Evolutionary conservation across 2,113 vertebrate species (phyloP).

Genomic region (Syrmaticus mikado): DNA sequence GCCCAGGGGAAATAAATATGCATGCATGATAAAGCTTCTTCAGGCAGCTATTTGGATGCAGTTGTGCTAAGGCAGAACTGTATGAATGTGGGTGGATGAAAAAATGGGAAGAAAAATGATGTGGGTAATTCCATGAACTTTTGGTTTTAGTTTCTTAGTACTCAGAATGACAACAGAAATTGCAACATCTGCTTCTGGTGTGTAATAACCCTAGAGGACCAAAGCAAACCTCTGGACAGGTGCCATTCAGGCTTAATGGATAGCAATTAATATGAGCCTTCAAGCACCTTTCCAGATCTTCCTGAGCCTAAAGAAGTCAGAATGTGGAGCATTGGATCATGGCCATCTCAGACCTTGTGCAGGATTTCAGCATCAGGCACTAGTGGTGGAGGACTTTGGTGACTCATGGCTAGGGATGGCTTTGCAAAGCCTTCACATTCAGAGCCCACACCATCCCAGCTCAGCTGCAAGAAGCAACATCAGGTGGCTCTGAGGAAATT

Average conservation of each 20-base stretch:
- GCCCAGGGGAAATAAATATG: neutral
- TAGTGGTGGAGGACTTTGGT: neutral
- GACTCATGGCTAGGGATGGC: neutral
- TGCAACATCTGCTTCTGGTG: neutral
- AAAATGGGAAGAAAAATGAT: neutral
- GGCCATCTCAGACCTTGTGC: neutral
- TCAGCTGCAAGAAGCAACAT: neutral
- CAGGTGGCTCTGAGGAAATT: neutral
- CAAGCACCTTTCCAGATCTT: neutral
- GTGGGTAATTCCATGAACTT: neutral
- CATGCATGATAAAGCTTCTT: neutral
- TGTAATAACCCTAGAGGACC: neutral
- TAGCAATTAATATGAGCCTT: neutral
- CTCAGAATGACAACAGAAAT: neutral
- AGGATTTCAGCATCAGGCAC: neutral
- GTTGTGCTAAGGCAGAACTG: neutral
- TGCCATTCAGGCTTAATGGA: neutral
- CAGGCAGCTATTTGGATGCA: neutral
- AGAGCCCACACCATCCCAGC: neutral
- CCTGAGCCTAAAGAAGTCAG: neutral
- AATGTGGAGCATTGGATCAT: neutral
- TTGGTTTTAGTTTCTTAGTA: neutral
- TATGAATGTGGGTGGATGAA: neutral
- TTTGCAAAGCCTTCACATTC: constrained; percentile 23
- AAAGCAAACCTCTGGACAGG: neutral